Base-by-base conservation (phyloP, 2,797 vertebrate genomes). In the Acanthornis magna region DNA sequence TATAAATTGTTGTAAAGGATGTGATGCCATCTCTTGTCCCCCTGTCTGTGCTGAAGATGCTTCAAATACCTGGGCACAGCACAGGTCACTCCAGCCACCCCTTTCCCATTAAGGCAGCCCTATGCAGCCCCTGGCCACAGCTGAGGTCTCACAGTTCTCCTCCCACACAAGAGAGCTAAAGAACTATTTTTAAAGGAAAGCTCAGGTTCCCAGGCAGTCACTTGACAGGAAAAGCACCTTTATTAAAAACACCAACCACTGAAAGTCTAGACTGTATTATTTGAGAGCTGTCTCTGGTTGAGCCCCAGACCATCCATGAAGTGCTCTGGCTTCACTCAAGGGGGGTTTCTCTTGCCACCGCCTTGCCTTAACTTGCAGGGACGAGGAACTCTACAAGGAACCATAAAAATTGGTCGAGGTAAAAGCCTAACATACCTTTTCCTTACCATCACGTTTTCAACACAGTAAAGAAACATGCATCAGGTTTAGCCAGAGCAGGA, bases 141-240 rank as follows among this genome's bases (percentile, higher is more conserved):
- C 55, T 36, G 68, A 83, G 50, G 45, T 79, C 80, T 85, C 70
- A 67, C 42, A 47, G 42, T 16, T 77, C 90, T 80, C 30, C 81
- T 72, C 75, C 68, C 81, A 80, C 25, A 68, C 58, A 73, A 43
- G 65, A 93, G 30, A 75, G 54, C 34, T 83, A 83, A 82, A 92
- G 89, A 38, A 12, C 22, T 81, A 23, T 88, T 92, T 92, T 72
- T 70, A 68, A 95, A 92, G 32, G 68, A 88, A 92, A 91, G 72
- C 43, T 88, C 67, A 83, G 74, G 71, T 77, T 93, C 68, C 79
- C 65, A 77, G 78, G 79, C 82, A 94, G 92, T 61, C 68, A 80
- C 62, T 85, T 62, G 66, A 91, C 76, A 76, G 48, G 48, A 85
- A 81, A 95, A 81, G 40, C 67, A 88, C 65, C 79, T 84, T 85